Base-by-base conservation (phyloP, 2,888 invertebrate genomes). In the Beris chalybata region DNA sequence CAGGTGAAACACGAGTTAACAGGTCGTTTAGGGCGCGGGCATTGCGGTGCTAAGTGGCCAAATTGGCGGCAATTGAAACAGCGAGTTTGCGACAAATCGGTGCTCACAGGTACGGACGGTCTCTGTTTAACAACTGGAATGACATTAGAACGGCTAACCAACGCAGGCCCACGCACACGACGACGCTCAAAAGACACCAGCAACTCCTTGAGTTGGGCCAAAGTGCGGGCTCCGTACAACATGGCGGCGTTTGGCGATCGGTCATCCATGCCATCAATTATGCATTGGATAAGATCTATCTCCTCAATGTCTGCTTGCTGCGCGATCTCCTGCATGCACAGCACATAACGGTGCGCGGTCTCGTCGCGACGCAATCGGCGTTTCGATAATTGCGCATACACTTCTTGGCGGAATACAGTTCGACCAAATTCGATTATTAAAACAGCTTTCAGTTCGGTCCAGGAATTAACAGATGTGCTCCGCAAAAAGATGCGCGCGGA, bases 21-120 rank as follows among this genome's bases (percentile, higher is more conserved):
- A 2, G 50, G 50, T 50, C 50, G n/a, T 22, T 50, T 50, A 12
- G 50, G 15, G 9, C 15, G 50, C 4, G 50, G 50, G 29, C 50
- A 50, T 50, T 50, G 50, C 50, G 15, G 50, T 50, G 50, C 50
- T 12, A 50, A 22, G 50, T 50, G 50, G 15, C 50, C 50, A 15
- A 50, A 50, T 50, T 50, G 50, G 7, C 50, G 50, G 15, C 50
- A 50, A 50, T 50, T 50, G 15, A 13, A 50, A 3, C 50, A 50
- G 13, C 50, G 50, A 15, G 15, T 50, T 29, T 50, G 50, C 15
- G 50, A 11, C 2, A 15, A 9, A 9, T 50, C 50, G 50, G 15
- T 13, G 15, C 50, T 50, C 15, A 15, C 50, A 3, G 50, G 15
- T 50, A 15, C 29, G 15, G 15, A 13, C 50, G 15, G 22, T 50